Conservation (phyloP, 2,797 vertebrate genomes). For the Pipistrellus kuhlii region DNA sequence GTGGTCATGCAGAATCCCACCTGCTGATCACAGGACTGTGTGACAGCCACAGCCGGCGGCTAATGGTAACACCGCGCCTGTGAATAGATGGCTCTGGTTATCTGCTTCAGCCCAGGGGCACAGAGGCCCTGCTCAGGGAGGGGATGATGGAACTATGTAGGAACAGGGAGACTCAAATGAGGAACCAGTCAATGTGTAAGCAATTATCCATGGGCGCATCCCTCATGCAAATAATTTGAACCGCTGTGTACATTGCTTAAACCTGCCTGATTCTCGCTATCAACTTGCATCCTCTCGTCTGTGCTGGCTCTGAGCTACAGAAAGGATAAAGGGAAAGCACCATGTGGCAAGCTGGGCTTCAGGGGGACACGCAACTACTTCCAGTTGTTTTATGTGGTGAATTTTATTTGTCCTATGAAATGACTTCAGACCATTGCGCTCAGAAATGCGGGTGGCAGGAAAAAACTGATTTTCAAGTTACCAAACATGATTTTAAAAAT, state of each 20-base stretch:
- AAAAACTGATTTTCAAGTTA: slow-evolving; percentile 21
- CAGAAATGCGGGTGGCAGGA: neutral
- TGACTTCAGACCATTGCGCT: neutral
- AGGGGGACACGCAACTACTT: neutral
- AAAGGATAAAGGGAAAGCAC: neutral
- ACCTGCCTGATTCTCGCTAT: slow-evolving; percentile 51
- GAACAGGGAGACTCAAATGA: slow-evolving; percentile 77
- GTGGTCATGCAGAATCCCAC: slow-evolving; percentile 74
- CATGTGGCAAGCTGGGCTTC: neutral
- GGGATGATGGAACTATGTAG: slow-evolving; percentile 77
- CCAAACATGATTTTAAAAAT: neutral
- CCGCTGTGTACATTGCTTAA: slow-evolving; percentile 70
- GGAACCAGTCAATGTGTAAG: slow-evolving; percentile 69
- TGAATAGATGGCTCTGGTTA: slow-evolving; percentile 73
- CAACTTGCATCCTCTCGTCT: slow-evolving; percentile 35
- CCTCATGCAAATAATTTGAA: slow-evolving; percentile 84
- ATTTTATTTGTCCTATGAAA: slow-evolving; percentile 48
- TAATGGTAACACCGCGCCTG: slow-evolving; percentile 75
- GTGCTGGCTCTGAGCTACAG: slow-evolving; percentile 29
- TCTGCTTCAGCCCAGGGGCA: slow-evolving; percentile 78
- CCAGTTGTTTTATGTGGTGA: neutral
- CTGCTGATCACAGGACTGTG: slow-evolving; percentile 76
- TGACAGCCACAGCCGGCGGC: slow-evolving; percentile 77
- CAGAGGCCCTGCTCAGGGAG: slow-evolving; percentile 75
- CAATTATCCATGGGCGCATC: slow-evolving; percentile 81